A percentile compares a stretch with the other conserved stretches of the same genome.
These are phyloP conservation scores for Standfussiana lucernea DNA, from an alignment of 2,888 invertebrate species.

Conservation along the genomic window DNA sequence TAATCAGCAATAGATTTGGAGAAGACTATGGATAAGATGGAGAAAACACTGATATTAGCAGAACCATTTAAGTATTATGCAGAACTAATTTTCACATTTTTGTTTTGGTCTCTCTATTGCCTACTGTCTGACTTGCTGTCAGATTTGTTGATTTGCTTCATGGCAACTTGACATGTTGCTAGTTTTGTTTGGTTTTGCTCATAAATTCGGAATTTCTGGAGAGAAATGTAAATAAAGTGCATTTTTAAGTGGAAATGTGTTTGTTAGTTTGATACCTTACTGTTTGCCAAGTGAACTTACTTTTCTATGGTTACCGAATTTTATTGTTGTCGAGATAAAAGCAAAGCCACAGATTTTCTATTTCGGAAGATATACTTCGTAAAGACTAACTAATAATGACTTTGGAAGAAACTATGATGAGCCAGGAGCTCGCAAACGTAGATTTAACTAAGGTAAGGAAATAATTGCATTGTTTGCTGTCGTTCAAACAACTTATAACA, in stretches of 20 bases:
- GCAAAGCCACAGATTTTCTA: not conserved
- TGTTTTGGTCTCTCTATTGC: constrained; percentile 33
- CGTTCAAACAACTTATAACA: not conserved
- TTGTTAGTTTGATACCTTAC: not conserved
- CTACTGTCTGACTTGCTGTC: constrained; percentile 37
- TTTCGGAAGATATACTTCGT: constrained; percentile 3
- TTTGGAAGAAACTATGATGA: constrained; percentile 74
- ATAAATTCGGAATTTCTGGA: not conserved
- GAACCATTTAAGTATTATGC: constrained; percentile 43
- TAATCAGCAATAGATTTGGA: constrained; percentile 12
- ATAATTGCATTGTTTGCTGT: not conserved
- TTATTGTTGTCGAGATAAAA: not conserved
- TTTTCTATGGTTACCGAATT: constrained; percentile 3
- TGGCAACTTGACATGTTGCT: constrained; percentile 25
- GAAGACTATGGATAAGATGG: constrained; percentile 18
- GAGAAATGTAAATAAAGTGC: constrained; percentile 2
- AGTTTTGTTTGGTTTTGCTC: too few species aligned
- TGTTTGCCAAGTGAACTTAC: not conserved
- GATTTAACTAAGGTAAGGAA: constrained; percentile 77
- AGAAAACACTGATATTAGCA: constrained; percentile 21
- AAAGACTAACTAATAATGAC: constrained; percentile 55
- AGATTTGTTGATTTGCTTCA: constrained; percentile 19
- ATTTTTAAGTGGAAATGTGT: not conserved
- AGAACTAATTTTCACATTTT: constrained; percentile 44
- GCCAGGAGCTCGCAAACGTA: constrained; percentile 76